Conservation (phyloP, 2,113 vertebrate species). For the Genyomyrus donnyi region DNA sequence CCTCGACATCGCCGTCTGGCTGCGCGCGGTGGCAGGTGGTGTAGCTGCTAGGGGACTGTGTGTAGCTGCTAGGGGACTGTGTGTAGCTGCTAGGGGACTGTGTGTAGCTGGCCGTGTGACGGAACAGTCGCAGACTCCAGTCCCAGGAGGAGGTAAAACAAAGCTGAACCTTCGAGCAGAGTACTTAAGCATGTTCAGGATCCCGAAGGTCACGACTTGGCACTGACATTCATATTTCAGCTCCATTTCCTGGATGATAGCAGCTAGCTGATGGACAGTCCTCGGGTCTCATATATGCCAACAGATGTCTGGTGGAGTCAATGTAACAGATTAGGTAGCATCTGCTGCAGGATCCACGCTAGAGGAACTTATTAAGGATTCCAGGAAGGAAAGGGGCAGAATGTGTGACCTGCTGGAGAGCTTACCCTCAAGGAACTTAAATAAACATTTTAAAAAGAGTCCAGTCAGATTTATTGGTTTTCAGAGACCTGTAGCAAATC, state of each 20-base stretch:
- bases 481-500: not conserved
- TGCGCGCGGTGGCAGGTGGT: not conserved
- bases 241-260: not conserved
- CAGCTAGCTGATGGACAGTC: not conserved
- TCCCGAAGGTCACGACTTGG: not conserved
- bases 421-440: not conserved
- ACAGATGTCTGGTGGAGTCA: conserved; percentile 13
- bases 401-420: not conserved
- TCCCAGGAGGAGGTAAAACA: not conserved
- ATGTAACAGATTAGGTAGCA: not conserved
- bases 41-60: not conserved
- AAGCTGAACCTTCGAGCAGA: not conserved
- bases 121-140: not conserved
- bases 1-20: not conserved
- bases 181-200: not conserved
- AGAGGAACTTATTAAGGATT: not conserved
- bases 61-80: not conserved
- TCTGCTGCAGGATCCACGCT: not conserved
- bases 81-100: not conserved
- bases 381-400: not conserved
- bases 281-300: not conserved
- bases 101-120: not conserved
- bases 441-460: conserved; percentile 18
- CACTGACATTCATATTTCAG: not conserved
- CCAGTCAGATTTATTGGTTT: conserved; percentile 38